These are phyloP conservation scores for Apamea epomidion DNA, from an alignment of 2,888 invertebrate species.

Conservation along the genomic window DNA sequence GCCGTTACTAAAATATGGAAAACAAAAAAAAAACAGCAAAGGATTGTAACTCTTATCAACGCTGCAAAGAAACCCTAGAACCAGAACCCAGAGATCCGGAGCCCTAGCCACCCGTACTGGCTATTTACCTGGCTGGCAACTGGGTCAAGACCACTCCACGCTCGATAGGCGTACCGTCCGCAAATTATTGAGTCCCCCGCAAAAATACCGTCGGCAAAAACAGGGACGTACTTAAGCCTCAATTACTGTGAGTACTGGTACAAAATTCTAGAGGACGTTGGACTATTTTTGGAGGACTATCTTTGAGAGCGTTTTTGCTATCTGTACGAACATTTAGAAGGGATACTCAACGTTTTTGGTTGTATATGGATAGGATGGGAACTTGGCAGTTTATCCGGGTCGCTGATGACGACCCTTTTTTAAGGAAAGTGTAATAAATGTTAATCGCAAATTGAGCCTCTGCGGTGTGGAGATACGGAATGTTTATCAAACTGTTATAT, in stretches of 20 bases:
- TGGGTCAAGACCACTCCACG: conserved; percentile 65
- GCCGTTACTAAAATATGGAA: neutral
- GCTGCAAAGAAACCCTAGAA: conserved; percentile 26
- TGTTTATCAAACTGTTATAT: conserved; percentile 12
- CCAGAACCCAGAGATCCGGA: conserved; percentile 13
- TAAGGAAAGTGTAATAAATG: conserved; percentile 32
- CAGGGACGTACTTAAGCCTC: conserved; percentile 46
- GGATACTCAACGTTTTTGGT: conserved; percentile 40
- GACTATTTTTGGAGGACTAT: conserved; percentile 51
- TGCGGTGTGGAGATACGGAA: conserved; percentile 11
- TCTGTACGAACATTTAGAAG: conserved; percentile 41
- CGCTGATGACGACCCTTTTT: conserved; percentile 49
- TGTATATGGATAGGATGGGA: conserved; percentile 34
- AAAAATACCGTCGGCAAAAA: conserved; percentile 59
- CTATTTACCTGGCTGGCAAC: conserved; percentile 64
- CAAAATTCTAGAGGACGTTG: conserved; percentile 41
- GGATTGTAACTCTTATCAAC: conserved; percentile 19
- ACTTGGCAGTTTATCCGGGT: conserved; percentile 23
- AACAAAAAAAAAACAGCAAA: neutral
- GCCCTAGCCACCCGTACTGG: conserved; percentile 34
- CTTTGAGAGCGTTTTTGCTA: conserved; percentile 48
- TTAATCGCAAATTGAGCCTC: conserved; percentile 28
- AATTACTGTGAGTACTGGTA: conserved; percentile 53
- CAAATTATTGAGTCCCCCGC: conserved; percentile 55
- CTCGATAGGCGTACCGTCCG: conserved; percentile 62